These are phyloP conservation scores for Neodiprion fabricii DNA, from an alignment of 1,140 invertebrate genomes.

Conservation along the genomic window DNA sequence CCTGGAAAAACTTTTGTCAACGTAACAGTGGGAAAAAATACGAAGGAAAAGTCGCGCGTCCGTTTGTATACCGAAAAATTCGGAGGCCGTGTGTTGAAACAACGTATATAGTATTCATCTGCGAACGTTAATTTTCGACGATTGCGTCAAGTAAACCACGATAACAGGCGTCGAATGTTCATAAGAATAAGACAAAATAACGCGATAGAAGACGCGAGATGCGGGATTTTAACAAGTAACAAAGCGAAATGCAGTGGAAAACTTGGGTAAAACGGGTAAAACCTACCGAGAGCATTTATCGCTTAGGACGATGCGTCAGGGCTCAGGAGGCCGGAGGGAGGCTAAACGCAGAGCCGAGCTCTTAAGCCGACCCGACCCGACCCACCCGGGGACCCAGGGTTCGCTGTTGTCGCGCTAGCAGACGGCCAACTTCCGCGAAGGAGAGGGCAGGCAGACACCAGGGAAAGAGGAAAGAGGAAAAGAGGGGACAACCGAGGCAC, in stretches of 20 bases:
- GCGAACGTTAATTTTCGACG: too few relatives aligned
- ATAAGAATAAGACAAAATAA: not conserved
- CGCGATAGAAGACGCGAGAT: not conserved
- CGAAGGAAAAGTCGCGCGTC: too few relatives aligned
- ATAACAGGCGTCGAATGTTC: not conserved
- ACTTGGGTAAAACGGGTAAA: not conserved
- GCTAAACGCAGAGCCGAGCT: conserved; percentile 24
- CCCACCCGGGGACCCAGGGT: conserved; percentile 30
- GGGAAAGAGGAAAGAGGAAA: conserved; percentile 21
- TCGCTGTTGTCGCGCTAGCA: conserved; percentile 7
- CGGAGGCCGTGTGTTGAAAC: too few relatives aligned
- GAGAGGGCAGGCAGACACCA: conserved; percentile 13
- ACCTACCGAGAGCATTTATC: not conserved
- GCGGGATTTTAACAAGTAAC: too few relatives aligned
- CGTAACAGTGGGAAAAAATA: too few relatives aligned
- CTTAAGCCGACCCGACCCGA: conserved; percentile 27
- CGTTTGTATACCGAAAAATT: too few relatives aligned
- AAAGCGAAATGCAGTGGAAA: not conserved
- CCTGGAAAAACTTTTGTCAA: too few relatives aligned
- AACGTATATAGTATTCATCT: too few relatives aligned
- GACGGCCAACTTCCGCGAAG: not conserved
- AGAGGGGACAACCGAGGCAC: not conserved
- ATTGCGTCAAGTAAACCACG: too few relatives aligned
- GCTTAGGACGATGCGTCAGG: conserved; percentile 29
- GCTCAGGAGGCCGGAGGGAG: conserved; percentile 33